Percentiles rank a stretch among this genome's conserved stretches.
Conservation (phyloP, 1,140 invertebrate species). For the Phymorhynchus buccinoides region DNA sequence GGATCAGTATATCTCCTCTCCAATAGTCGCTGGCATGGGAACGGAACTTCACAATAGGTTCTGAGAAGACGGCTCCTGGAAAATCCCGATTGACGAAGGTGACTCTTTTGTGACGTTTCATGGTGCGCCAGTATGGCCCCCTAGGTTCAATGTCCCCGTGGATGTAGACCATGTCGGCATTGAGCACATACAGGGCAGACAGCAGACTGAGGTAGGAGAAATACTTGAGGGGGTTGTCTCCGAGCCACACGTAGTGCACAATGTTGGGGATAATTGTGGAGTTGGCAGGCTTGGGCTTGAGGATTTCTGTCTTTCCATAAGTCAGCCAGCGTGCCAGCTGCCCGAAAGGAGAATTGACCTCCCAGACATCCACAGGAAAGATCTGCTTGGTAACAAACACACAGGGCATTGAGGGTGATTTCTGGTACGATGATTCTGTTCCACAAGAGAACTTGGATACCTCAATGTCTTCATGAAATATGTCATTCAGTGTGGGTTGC, state of each 20-base stretch:
- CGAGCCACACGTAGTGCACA: conserved; percentile 57
- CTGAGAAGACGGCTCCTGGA: conserved; percentile 47
- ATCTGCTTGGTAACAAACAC: conserved; percentile 41
- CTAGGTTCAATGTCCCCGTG: conserved; percentile 51
- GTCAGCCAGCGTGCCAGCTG: conserved; percentile 42
- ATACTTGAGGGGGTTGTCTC: conserved; percentile 40
- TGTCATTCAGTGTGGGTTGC: not conserved
- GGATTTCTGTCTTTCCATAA: conserved; percentile 44
- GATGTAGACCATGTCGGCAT: conserved; percentile 54
- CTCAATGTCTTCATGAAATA: not conserved
- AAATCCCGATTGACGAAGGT: conserved; percentile 49
- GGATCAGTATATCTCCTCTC: conserved; percentile 48
- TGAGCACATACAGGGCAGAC: conserved; percentile 50
- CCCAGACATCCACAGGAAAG: conserved; percentile 48
- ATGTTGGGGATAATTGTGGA: conserved; percentile 49
- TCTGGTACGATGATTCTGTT: not conserved
- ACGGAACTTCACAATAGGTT: conserved; percentile 44
- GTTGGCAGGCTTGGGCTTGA: conserved; percentile 37
- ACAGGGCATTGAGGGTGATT: conserved; percentile 28
- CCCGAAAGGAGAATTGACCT: conserved; percentile 36
- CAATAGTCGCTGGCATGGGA: conserved; percentile 58
- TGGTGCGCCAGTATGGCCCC: conserved; percentile 48
- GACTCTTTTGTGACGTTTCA: conserved; percentile 40
- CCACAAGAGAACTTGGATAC: not conserved
- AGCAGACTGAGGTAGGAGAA: conserved; percentile 53